Conservation (phyloP, 2,888 invertebrate genomes). For the Urechis unicinctus region DNA sequence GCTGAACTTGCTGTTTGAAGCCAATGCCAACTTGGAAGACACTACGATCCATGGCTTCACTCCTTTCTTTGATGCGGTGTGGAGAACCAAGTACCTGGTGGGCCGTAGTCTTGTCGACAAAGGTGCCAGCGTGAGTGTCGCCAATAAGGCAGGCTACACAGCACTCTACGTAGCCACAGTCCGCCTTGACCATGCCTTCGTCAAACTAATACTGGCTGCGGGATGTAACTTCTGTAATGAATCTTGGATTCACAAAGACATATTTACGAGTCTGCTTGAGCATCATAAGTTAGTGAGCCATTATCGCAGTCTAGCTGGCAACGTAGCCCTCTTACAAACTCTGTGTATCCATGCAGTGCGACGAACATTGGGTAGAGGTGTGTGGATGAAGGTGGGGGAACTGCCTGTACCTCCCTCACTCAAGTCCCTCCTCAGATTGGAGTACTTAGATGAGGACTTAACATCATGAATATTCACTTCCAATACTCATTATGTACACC, state of each 20-base stretch:
- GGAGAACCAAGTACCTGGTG: conserved; percentile 29
- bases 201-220: conserved; percentile 26
- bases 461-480: too few species aligned
- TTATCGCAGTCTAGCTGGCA: not conserved
- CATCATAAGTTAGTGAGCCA: not conserved
- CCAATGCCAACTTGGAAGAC: conserved; percentile 26
- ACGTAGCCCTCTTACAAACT: not conserved
- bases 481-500: too few species aligned
- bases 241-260: conserved; percentile 20
- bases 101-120: conserved; percentile 28
- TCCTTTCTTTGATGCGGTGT: conserved; percentile 34
- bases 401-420: not conserved
- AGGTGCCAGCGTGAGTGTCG: conserved; percentile 30
- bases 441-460: too few species aligned
- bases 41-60: conserved; percentile 30
- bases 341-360: not conserved
- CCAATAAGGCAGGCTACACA: conserved; percentile 23
- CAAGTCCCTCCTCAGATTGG: not conserved
- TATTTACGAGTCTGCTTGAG: not conserved
- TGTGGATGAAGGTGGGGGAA: not conserved
- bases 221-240: conserved; percentile 30
- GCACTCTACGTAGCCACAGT: conserved; percentile 30
- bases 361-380: not conserved
- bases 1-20: conserved; percentile 24
- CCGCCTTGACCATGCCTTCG: conserved; percentile 23